Percentiles rank a stretch among this genome's conserved stretches.
phyloP scores from a whole-genome alignment of 2,113 vertebrate species.

The Aramus guarauna region DNA sequence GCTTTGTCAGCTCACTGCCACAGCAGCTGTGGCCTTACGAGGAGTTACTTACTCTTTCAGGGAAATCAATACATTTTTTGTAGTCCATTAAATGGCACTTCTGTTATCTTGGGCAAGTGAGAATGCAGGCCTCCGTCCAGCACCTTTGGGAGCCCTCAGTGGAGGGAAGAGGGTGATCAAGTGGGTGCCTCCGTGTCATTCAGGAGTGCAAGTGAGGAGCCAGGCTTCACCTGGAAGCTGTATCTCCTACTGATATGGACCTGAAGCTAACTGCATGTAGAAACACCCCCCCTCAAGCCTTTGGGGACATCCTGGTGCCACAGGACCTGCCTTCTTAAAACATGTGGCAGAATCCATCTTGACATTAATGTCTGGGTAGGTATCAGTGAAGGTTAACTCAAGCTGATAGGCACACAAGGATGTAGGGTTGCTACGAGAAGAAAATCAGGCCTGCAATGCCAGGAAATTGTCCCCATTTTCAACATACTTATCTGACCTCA shows the following conservation, averaged over 20 bases:
- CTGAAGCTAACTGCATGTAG: background rate
- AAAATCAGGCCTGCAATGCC: background rate
- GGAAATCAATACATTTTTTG: background rate
- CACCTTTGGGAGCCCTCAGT: background rate
- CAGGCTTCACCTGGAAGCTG: background rate
- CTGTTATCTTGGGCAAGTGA: background rate
- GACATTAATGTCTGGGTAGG: background rate
- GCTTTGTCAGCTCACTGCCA: background rate
- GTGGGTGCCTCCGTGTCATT: background rate
- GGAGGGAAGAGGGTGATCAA: background rate
- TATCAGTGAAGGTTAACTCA: background rate
- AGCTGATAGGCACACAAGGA: background rate
- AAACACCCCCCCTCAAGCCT: background rate
- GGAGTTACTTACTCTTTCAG: background rate
- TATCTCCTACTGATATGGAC: background rate
- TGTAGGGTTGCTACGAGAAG: background rate
- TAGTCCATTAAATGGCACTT: background rate
- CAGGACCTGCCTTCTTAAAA: background rate
- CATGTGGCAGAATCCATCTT: background rate
- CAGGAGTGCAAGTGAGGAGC: background rate
- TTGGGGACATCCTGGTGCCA: background rate
- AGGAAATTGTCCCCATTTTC: background rate
- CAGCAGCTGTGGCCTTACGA: background rate
- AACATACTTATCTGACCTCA: background rate
- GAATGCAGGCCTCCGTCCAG: rapidly evolving